Evolutionary conservation across 1,140 invertebrate species (phyloP), one percentile per base, ranked within the genome.

Genomic region (Propsilocerus akamusi): DNA sequence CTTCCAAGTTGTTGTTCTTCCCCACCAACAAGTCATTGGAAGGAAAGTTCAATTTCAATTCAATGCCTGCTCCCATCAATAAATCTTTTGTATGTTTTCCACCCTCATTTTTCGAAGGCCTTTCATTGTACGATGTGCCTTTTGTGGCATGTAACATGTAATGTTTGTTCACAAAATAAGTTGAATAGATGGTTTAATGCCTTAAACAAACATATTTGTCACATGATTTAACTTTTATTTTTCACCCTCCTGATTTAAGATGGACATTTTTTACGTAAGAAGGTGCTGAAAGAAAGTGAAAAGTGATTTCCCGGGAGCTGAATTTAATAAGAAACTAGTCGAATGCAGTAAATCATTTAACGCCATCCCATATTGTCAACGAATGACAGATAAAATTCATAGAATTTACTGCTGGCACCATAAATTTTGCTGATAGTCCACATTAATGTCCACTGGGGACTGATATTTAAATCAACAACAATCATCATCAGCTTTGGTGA

Each of bases 211-310:
- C 17, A 41, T 41, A 41, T 41, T 41, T 41, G 34, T 41, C 34
- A 41, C 34, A 41, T 41, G 34, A 41, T 41, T 41, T 41, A 41
- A 37, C 32, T 17, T 37, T n/a, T n/a, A n/a, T n/a, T n/a, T n/a
- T n/a, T n/a, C n/a, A n/a, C n/a, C n/a, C n/a, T n/a, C n/a, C n/a
- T n/a, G n/a, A n/a, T 41, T 20, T 41, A 17, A 17, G 32, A 37
- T 14, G 14, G n/a, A 37, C 34, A 37, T 37, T 37, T 37, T 41
- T 8, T 41, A 41, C 17, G 14, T 12, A n/a, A n/a, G 34, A 20
- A 41, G 22, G 34, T 41, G 8, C 10, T 20, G 22, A 8, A 5
- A 37, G 20, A 37, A 12, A 14, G 30, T 34, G 11, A n/a, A 34
- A 34, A 37, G 12, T 6, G 14, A n/a, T n/a, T n/a, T n/a, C n/a